phyloP scores from a whole-genome alignment of 2,113 vertebrate genomes.

The Ptyas mucosa region DNA sequence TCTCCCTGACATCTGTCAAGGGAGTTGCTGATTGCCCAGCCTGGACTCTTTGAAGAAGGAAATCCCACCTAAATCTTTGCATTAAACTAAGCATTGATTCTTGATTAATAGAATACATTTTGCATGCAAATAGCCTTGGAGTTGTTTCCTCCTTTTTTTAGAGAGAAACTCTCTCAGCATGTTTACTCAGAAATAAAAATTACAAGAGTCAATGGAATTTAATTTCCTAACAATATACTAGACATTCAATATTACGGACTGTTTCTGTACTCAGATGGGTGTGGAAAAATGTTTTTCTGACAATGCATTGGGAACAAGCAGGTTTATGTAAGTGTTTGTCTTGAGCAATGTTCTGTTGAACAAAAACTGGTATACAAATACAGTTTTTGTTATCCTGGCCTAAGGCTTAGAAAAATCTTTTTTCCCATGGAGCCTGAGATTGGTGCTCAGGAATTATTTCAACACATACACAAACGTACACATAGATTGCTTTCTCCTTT shows the following conservation, averaged over 20 bases:
- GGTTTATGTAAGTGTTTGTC: not conserved
- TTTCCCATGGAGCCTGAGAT: not conserved
- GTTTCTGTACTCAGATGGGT: not conserved
- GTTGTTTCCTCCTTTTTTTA: not conserved
- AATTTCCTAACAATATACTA: not conserved
- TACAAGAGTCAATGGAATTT: not conserved
- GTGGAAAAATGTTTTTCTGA: not conserved
- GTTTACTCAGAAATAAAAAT: not conserved
- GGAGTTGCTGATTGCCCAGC: not conserved
- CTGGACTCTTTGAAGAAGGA: not conserved
- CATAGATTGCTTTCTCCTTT: not conserved
- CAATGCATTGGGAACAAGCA: not conserved
- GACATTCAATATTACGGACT: not conserved
- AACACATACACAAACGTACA: not conserved
- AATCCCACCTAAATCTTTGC: not conserved
- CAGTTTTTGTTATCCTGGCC: not conserved
- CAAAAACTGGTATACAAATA: not conserved
- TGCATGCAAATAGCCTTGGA: not conserved
- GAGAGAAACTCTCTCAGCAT: not conserved
- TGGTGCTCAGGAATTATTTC: not conserved
- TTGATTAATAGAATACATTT: not conserved
- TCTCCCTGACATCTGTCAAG: not conserved
- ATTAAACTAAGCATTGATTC: not conserved
- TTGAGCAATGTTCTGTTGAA: not conserved
- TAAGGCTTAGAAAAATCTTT: not conserved